These are phyloP conservation scores for Athalia cordata DNA, from an alignment of 2,888 invertebrate species.

Conservation along the genomic window DNA sequence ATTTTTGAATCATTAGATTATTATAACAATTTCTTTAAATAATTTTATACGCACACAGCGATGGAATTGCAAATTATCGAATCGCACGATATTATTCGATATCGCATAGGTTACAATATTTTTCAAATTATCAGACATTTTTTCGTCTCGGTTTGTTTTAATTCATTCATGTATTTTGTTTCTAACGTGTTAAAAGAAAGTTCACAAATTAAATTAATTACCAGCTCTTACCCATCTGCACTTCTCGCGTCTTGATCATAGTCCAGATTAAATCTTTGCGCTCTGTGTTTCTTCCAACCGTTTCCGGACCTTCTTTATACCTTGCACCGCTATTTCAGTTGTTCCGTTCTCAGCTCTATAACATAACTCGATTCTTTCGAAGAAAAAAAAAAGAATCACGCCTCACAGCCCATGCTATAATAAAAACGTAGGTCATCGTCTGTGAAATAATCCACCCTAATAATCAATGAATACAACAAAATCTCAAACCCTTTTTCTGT, in stretches of 20 bases:
- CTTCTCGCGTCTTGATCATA: too few relatives aligned
- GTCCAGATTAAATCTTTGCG: conserved; percentile 27
- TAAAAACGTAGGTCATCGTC: too few relatives aligned
- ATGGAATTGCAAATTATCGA: conserved; percentile 10
- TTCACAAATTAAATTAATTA: conserved; percentile 27
- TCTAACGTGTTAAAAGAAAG: conserved; percentile 5
- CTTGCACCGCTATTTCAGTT: not conserved
- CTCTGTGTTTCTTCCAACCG: not conserved
- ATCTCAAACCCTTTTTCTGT: too few relatives aligned
- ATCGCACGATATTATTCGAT: not conserved
- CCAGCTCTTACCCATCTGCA: not conserved
- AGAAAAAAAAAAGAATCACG: not conserved
- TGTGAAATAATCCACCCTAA: too few relatives aligned
- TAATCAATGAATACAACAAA: too few relatives aligned
- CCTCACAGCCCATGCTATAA: too few relatives aligned
- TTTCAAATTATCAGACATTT: not conserved
- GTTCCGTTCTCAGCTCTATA: not conserved
- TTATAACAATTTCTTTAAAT: too few relatives aligned
- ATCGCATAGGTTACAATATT: too few relatives aligned
- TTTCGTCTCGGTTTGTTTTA: too few relatives aligned
- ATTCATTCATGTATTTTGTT: not conserved
- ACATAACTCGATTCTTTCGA: not conserved
- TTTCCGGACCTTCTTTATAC: conserved; percentile 17
- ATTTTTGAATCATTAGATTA: too few relatives aligned
- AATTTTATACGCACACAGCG: not conserved